Percentiles rank a stretch among this genome's conserved stretches.
These are phyloP conservation scores for Ceraclea dissimilis DNA, from an alignment of 2,888 invertebrate genomes.

Conservation along the genomic window DNA sequence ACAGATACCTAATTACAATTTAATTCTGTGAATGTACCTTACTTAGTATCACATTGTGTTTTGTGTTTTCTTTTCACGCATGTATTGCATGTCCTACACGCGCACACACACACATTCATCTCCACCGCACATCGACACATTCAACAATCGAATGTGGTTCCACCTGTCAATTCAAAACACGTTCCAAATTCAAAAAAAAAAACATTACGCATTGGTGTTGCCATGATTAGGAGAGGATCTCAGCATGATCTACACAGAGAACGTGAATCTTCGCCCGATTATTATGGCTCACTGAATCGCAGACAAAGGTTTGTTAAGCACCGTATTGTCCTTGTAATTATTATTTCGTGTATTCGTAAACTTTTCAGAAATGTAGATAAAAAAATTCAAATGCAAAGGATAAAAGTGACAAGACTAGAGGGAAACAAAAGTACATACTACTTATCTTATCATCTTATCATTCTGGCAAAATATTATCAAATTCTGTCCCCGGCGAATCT, in stretches of 20 bases:
- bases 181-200: background rate
- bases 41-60: no score
- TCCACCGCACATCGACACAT: constrained; percentile 7
- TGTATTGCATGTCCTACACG: constrained; percentile 16
- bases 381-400: no score
- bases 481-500: no score
- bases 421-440: no score
- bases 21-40: no score
- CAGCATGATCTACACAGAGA: constrained; percentile 63
- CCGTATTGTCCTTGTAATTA: constrained; percentile 15
- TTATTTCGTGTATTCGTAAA: no score
- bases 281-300: constrained; percentile 57
- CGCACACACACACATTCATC: constrained; percentile 12
- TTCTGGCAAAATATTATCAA: no score
- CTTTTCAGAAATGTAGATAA: no score
- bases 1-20: no score
- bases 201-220: constrained; percentile 22
- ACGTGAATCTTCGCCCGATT: constrained; percentile 66
- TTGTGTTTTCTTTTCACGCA: constrained; percentile 17
- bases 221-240: constrained; percentile 56
- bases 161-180: background rate
- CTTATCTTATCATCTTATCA: no score
- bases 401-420: no score
- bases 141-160: no score
- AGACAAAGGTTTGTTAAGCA: constrained; percentile 65